These are phyloP conservation scores for Melanostoma scalare DNA, from an alignment of 2,888 invertebrate species.

Conservation along the genomic window DNA sequence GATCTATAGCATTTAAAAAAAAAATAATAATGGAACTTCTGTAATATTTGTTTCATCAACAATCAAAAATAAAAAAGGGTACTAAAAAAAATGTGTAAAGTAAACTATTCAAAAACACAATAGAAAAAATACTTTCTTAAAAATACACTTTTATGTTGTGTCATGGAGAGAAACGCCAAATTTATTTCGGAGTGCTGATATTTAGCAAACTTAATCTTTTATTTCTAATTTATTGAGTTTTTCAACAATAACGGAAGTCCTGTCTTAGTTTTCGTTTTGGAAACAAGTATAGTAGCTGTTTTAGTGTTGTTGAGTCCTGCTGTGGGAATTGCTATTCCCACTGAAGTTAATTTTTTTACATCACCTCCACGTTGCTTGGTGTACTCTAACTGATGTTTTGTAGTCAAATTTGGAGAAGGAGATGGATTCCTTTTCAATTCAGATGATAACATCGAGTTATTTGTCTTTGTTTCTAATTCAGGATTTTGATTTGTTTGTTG, in stretches of 20 bases:
- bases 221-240: slow-evolving; percentile 81
- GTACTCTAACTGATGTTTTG: slow-evolving; percentile 12
- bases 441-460: slow-evolving; percentile 23
- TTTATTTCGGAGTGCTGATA: too few relatives aligned
- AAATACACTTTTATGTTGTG: too few relatives aligned
- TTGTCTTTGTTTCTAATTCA: slow-evolving; percentile 51
- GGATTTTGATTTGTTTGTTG: slow-evolving; percentile 41
- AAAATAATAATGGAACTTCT: neutral
- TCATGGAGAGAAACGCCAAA: too few relatives aligned
- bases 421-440: slow-evolving; percentile 56
- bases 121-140: too few relatives aligned
- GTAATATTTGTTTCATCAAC: neutral
- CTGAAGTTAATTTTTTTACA: slow-evolving; percentile 34
- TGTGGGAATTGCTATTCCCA: slow-evolving; percentile 47
- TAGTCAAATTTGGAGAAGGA: slow-evolving; percentile 21
- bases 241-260: slow-evolving; percentile 82
- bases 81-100: too few relatives aligned
- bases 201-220: too few relatives aligned
- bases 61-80: neutral
- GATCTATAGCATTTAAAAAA: slow-evolving; percentile 7
- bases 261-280: slow-evolving; percentile 82
- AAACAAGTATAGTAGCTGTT: slow-evolving; percentile 82
- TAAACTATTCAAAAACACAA: too few relatives aligned
- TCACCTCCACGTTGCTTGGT: neutral
- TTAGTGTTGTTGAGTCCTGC: slow-evolving; percentile 76